Conservation (phyloP, 2,797 vertebrate species). For the Tolypeutes matacus region DNA sequence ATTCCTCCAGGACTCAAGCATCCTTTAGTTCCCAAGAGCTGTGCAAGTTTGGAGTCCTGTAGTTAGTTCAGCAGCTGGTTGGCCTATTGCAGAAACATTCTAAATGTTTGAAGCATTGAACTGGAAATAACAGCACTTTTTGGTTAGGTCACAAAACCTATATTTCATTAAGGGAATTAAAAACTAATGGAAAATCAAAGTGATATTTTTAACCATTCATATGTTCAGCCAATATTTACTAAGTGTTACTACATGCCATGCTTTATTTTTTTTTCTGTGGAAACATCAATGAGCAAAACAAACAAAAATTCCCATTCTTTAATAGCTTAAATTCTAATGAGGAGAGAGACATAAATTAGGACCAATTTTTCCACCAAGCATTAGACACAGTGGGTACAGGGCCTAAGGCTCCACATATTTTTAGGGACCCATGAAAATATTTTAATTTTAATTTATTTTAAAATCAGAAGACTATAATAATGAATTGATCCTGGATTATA, state of each 20-base stretch:
- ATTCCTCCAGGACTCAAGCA: background rate
- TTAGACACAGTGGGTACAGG: background rate
- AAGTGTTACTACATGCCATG: background rate
- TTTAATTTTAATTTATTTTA: constrained; percentile 21
- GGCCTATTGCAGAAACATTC: background rate
- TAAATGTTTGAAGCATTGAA: background rate
- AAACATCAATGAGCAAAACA: constrained; percentile 4
- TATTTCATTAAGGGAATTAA: background rate
- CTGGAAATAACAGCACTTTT: background rate
- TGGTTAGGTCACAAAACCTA: background rate
- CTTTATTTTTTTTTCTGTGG: background rate
- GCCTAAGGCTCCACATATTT: background rate
- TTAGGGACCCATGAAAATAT: background rate
- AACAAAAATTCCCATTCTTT: background rate
- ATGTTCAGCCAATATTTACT: background rate
- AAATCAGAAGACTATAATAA: background rate
- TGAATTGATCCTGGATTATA: background rate
- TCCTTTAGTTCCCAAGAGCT: background rate
- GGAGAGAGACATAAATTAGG: background rate
- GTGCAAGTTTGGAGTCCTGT: background rate
- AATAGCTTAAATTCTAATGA: background rate
- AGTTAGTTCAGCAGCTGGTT: background rate
- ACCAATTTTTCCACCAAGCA: background rate
- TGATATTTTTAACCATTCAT: background rate
- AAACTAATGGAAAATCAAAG: constrained; percentile 54